These are phyloP conservation scores for Drosophila ficusphila DNA, from an alignment of 1,140 invertebrate species.

Conservation along the genomic window DNA sequence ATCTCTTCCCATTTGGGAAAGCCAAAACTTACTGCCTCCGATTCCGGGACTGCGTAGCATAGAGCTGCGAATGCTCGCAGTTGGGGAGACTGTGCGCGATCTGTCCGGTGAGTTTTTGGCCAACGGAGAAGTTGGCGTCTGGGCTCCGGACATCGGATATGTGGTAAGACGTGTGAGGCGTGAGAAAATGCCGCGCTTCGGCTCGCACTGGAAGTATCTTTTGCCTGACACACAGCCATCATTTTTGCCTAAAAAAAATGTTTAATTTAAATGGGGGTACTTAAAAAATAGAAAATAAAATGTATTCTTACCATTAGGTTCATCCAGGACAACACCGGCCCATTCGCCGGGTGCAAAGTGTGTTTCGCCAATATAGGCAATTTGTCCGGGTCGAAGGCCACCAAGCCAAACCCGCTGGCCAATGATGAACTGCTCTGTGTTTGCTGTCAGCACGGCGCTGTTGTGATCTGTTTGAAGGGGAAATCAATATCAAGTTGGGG, in stretches of 20 bases:
- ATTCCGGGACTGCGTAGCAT: constrained; percentile 83
- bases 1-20: neutral
- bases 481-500: constrained; percentile 10
- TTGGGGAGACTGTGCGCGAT: constrained; percentile 84
- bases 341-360: constrained; percentile 98
- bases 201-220: constrained; percentile 97
- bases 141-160: constrained; percentile 86
- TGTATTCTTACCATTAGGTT: constrained; percentile 90
- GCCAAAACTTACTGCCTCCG: constrained; percentile 74
- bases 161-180: constrained; percentile 94
- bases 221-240: constrained; percentile 97
- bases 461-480: constrained; percentile 88
- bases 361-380: constrained; percentile 99
- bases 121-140: constrained; percentile 74
- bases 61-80: constrained; percentile 84
- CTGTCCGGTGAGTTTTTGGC: constrained; percentile 76
- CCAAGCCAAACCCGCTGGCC: constrained; percentile 98
- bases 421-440: constrained; percentile 97
- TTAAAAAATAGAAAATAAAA: rapidly evolving
- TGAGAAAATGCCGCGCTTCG: constrained; percentile 97
- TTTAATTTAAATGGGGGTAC: neutral
- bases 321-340: constrained; percentile 98
- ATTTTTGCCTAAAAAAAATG: constrained; percentile 91
- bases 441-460: constrained; percentile 92
- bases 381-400: constrained; percentile 96